Evolutionary conservation across 2,888 invertebrate genomes (phyloP), one percentile per base, ranked within the genome.

Genomic region (Phorcus lineatus): DNA sequence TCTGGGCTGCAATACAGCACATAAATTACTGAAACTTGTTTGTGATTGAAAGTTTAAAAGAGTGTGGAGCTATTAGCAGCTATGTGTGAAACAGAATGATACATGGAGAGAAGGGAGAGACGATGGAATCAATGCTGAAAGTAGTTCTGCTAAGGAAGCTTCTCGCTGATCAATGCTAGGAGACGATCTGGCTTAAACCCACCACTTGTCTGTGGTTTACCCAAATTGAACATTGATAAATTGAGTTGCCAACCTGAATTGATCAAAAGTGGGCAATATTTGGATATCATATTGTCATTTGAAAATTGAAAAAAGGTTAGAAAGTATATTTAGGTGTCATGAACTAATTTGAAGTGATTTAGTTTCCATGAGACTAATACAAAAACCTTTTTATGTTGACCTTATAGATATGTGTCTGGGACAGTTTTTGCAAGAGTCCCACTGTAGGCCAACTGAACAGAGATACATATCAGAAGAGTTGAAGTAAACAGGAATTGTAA

Each of bases 141-240:
- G 24, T 24, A 62, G 28, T 62, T 22, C 1, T 9, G 47, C 47
- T 47, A 13, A 47, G 47, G 13, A 47, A 11, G 11, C 1, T 13
- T 13, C 11, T 11, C 7, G 9, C 1, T 4, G 47, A 47, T 28
- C 62, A 62, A 62, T 62, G 62, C 24, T 24, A 9, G 62, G 28
- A 13, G 62, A 62, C 62, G 16, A 17, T 28, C 62, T 13, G n/a
- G 62, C 28, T 62, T 62, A 62, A n/a, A 62, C 62, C 47, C 1
- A 47, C 47, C 62, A 17, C 62, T 62, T 62, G 62, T 62, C 62
- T 62, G 62, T 11, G 28, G 16, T 28, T 24, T 62, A 28, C 13
- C 62, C 62, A 62, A 62, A 62, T 62, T 28, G 62, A 24, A 62
- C 24, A 62, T 62, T 62, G 62, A 62, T 62, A 62, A 62, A 62